phyloP scores from a whole-genome alignment of 2,797 vertebrate genomes.

The Pteronotus mesoamericanus region DNA sequence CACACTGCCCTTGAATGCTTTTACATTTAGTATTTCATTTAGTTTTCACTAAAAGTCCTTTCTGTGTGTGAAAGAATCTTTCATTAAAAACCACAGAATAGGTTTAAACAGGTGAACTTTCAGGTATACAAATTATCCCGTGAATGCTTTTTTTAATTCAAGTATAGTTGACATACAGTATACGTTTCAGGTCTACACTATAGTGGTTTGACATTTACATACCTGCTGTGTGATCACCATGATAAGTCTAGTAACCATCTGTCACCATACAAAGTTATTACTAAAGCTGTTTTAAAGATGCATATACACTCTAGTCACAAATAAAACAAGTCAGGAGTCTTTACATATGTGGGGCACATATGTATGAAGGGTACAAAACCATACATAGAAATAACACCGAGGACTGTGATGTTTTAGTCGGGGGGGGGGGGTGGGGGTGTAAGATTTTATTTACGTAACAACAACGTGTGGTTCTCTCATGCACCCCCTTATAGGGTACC shows the following conservation, averaged over 20 bases:
- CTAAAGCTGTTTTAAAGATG: constrained; percentile 18
- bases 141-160: not conserved
- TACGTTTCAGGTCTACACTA: not conserved
- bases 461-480: no score
- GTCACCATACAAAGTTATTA: not conserved
- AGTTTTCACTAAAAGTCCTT: not conserved
- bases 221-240: not conserved
- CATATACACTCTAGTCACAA: not conserved
- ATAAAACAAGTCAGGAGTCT: not conserved
- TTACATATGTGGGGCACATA: not conserved
- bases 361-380: not conserved
- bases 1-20: not conserved
- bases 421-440: no score
- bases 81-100: constrained; percentile 18
- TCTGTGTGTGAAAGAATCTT: not conserved
- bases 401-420: not conserved
- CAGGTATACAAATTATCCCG: not conserved
- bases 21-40: constrained; percentile 28
- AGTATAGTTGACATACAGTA: not conserved
- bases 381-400: not conserved
- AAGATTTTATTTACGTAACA: no score
- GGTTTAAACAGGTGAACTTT: constrained; percentile 2
- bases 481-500: no score
- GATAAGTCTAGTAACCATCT: not conserved
- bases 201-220: not conserved